A percentile compares a stretch with the other conserved stretches of the same genome.
These are phyloP conservation scores for Coendou prehensilis DNA, from an alignment of 2,797 vertebrate species.

Conservation along the genomic window DNA sequence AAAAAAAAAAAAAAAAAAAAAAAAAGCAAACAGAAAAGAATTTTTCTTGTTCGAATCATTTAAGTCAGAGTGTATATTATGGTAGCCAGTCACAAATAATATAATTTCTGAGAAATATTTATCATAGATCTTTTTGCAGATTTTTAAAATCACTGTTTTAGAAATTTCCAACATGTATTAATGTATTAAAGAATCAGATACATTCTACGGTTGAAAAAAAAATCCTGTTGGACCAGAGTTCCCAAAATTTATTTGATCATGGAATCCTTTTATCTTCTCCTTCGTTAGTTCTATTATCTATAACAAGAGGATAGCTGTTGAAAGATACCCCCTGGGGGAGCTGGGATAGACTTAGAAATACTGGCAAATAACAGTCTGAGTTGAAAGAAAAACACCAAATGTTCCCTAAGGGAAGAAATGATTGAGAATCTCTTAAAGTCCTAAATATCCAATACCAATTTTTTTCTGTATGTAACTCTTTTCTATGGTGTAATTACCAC, in stretches of 20 bases:
- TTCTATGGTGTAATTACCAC: background rate
- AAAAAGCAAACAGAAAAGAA: background rate
- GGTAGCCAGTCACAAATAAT: background rate
- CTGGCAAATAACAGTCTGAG: background rate
- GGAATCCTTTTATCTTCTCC: conserved; percentile 54
- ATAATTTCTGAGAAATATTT: background rate
- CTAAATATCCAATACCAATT: background rate
- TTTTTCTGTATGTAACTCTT: background rate
- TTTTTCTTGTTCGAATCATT: background rate
- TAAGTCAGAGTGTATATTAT: background rate
- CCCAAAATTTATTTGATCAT: conserved; percentile 15
- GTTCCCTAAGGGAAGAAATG: background rate
- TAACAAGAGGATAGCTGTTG: background rate
- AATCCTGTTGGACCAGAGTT: background rate
- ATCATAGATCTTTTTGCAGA: background rate
- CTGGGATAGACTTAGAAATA: background rate
- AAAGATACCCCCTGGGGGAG: background rate
- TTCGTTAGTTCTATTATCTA: background rate
- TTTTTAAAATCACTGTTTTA: background rate
- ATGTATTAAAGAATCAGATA: background rate
- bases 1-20: background rate
- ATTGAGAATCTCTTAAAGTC: background rate
- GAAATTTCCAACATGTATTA: background rate
- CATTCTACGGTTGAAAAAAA: background rate
- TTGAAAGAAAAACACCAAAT: background rate